Base-by-base conservation (phyloP, 2,888 invertebrate species). In the Rhamnusium bicolor region DNA sequence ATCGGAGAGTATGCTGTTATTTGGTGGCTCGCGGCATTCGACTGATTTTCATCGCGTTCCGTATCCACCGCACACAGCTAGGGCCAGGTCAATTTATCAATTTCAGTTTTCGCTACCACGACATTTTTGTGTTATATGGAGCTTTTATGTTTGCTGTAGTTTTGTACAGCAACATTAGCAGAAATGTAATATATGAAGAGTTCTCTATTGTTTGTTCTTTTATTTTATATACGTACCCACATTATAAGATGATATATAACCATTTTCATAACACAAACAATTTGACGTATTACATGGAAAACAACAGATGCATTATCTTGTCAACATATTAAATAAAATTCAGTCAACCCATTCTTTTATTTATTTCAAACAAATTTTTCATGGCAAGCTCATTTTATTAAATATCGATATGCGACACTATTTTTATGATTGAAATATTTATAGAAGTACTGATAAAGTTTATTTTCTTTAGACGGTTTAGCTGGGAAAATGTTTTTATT, bases 161-260 rank as follows among this genome's bases (percentile, higher is more conserved):
- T 83, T 83, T 82, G 81, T 80, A 79, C 80, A 80, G 81, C 82
- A 80, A 78, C 83, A 83, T 83, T 83, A 83, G 79, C 82, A 82
- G 81, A 83, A 83, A 82, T 79, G 81, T 81, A 81, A 83, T 82
- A 82, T 83, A 82, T 81, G 82, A 81, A 81, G 82, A 82, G 81
- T 78, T 73, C 77, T 76, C 82, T 77, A 82, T 82, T 83, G 83
- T 83, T 81, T 83, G 76, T 75, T 77, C 77, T 80, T 81, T 81
- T 82, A 80, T 83, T 83, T 79, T 80, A 80, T 80, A 81, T 80
- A 80, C 77, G 75, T 76, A 80, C 78, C n/a, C 79, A 76, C 79
- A 79, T 81, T 83, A 81, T 77, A 78, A 79, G 79, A 79, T 83
- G 80, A 83, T 80, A 74, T 81, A 83, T 71, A 71, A 62, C 77